Base-by-base conservation (phyloP, 2,797 vertebrate species). In the Clamator glandarius region DNA sequence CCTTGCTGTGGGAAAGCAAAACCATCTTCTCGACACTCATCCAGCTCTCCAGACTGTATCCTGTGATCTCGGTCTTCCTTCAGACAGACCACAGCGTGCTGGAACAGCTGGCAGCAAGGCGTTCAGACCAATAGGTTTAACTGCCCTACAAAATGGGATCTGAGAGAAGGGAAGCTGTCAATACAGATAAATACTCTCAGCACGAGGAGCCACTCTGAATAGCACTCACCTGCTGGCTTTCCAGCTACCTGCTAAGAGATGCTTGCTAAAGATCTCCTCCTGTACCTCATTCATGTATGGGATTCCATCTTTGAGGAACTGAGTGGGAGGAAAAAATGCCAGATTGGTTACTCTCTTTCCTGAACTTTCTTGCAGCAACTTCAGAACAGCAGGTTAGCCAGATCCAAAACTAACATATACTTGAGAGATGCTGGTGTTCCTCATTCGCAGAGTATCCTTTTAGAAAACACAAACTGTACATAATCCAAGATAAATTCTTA, bases 251-350 rank as follows among this genome's bases (percentile, higher is more conserved):
- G 61, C 81, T 51, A 95, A 80, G 77, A 98, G 94, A 23, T 11
- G 70, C 70, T 96, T 96, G 20, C 80, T 96, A 33, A 98, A 58
- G 62, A 80, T 95, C 92, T 96, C 87, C 89, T 98, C 97, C 88
- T 98, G 97, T 29, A 87, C 93, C 82, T 98, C 96, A 48, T 98
- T 98, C 97, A 98, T 97, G 48, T 98, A 98, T 0, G 97, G 97
- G 80, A 98, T 98, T 72, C 98, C 98, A 19, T 97, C 97, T 82
- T 97, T 98, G 74, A 98, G 96, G 90, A 98, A 98, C 98, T 98
- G 62, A 61, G 54, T 7, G 5, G 9, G 12, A 4, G 58, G 62
- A 62, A 57, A 70, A 44, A 62, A 2, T 12, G 7, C 11, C 81
- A 70, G 18, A 23, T 5, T 54, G 12, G 17, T 77, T 79, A 88